Base-by-base conservation (phyloP, 1,140 invertebrate species). In the Neodiprion pinetum region DNA sequence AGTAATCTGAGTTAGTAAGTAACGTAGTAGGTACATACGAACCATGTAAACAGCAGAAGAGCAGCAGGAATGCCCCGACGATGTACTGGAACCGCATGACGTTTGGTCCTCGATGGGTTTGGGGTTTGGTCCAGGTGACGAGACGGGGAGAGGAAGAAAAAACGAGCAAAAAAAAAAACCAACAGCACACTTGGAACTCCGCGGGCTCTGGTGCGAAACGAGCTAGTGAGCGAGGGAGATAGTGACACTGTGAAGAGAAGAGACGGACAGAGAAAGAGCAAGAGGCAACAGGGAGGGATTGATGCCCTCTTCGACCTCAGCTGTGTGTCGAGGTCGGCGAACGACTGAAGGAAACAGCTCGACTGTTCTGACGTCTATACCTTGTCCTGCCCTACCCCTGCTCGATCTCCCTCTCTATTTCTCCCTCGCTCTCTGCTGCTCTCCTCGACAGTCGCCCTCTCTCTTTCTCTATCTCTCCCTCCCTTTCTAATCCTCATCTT, bases 281-380 rank as follows among this genome's bases (percentile, higher is more conserved):
- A 75, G 11, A 53, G 66, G 50, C 11, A 61, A 12, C 11, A 79
- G 79, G 80, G 81, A 72, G 80, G 82, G 50, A 75, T 68, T 79
- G 78, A 88, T 83, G 83, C 80, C 85, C 87, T 86, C 86, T 85
- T 86, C 84, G 84, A 88, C 87, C 87, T 88, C 86, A 87, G 82
- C 84, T 87, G 87, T 88, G 87, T 86, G 87, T 88, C 86, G 87
- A 88, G 86, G 84, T 88, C 83, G 84, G 87, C 87, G 86, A 88
- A 85, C 86, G 83, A 88, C 87, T 88, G 87, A 87, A 84, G 79
- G 53, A 61, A 61, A 61, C 53, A 61, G 53, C 53, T 61, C 53
- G 53, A 14, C 53, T 17, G 53, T 9, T 9, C 53, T 61, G 53
- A 61, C 9, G 53, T 61, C 53, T 61, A 61, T 61, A 61, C 53